phyloP scores from a whole-genome alignment of 2,888 invertebrate genomes.

The Cryptocephalus primarius region DNA sequence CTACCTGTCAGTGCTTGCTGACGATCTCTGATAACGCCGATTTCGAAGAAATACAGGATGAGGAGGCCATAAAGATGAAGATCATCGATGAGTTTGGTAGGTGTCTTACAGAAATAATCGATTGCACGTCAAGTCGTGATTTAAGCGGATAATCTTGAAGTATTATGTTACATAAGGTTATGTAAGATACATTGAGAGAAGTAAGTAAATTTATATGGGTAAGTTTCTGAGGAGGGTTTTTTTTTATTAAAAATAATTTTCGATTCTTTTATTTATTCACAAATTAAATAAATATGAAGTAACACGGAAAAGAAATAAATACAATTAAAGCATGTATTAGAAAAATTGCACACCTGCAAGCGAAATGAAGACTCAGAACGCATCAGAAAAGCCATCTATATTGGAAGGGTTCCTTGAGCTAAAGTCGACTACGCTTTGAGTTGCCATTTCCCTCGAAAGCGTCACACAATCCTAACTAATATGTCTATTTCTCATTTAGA shows the following conservation, averaged over 20 bases:
- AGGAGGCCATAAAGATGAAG: conserved; percentile 53
- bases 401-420: no score
- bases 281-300: no score
- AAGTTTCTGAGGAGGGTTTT: not conserved
- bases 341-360: no score
- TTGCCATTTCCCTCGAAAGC: no score
- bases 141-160: conserved; percentile 10
- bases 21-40: conserved; percentile 85
- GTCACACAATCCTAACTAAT: no score
- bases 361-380: no score
- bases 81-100: conserved; percentile 92
- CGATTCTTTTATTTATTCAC: no score
- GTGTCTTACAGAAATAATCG: conserved; percentile 88
- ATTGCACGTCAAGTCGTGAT: conserved; percentile 37
- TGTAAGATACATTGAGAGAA: not conserved
- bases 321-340: no score
- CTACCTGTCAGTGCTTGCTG: conserved; percentile 88
- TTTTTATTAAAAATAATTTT: not conserved
- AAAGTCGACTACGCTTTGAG: no score
- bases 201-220: not conserved
- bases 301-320: no score
- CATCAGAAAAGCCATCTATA: no score
- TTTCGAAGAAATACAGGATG: conserved; percentile 47
- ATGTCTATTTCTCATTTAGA: no score
- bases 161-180: not conserved